Conservation (phyloP, 2,797 vertebrate genomes). For the Poeciliopsis paucimaculata region DNA sequence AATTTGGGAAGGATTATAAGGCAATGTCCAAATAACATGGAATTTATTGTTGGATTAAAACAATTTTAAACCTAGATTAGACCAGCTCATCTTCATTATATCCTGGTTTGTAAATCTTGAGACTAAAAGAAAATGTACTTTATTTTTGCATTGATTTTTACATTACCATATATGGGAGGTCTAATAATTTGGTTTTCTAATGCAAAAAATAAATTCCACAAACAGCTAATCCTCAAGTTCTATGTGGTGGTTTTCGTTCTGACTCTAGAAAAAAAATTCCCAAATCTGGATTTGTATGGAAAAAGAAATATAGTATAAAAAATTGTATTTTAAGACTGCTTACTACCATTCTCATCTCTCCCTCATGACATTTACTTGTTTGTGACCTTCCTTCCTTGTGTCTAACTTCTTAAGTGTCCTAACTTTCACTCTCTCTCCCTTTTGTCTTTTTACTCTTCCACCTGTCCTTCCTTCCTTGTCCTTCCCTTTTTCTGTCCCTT, state of each 20-base stretch:
- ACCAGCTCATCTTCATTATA: not conserved
- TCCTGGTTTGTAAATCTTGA: not conserved
- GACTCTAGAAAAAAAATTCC: not conserved
- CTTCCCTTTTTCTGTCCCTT: not conserved
- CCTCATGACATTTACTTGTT: no score
- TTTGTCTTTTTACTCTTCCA: not conserved
- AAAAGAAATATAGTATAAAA: not conserved
- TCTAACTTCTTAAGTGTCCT: not conserved
- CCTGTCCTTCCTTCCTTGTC: not conserved
- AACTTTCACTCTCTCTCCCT: not conserved
- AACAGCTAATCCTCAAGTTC: not conserved
- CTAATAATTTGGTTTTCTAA: not conserved
- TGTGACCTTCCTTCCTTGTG: not conserved
- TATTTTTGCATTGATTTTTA: not conserved
- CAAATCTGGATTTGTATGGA: not conserved
- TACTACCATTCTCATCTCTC: not conserved
- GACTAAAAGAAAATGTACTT: not conserved
- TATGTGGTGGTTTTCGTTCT: not conserved
- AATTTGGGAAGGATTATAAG: not conserved
- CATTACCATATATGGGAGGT: not conserved
- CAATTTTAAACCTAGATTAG: not conserved
- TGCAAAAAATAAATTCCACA: not conserved
- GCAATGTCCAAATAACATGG: not conserved
- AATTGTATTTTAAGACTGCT: not conserved
- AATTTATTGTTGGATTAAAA: not conserved